Conservation (phyloP, 2,113 vertebrate genomes). For the Amphiprion percula region DNA sequence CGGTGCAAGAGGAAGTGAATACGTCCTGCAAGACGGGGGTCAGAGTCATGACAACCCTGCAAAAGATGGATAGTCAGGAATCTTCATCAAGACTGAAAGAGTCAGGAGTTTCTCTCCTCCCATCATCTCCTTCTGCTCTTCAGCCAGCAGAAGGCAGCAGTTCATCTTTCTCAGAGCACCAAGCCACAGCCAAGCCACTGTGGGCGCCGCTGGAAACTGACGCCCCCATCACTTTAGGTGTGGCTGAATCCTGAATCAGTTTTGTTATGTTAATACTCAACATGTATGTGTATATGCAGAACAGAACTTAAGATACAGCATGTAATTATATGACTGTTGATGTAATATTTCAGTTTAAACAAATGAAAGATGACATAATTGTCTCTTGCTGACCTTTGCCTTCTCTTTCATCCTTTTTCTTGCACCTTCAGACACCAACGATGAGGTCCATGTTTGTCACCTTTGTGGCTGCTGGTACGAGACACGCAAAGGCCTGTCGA, state of each 20-base stretch:
- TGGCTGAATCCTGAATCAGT: constrained; percentile 59
- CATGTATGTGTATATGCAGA: neutral
- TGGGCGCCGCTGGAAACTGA: constrained; percentile 90
- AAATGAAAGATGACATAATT: neutral
- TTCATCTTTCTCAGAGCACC: constrained; percentile 49
- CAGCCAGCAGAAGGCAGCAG: constrained; percentile 42
- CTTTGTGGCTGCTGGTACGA: constrained; percentile 94
- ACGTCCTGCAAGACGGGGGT: constrained; percentile 10
- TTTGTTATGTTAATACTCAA: neutral
- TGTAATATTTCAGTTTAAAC: neutral
- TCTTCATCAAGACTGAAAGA: constrained; percentile 50
- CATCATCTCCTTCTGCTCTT: constrained; percentile 45
- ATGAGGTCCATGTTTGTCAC: constrained; percentile 89
- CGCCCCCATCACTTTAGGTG: constrained; percentile 92
- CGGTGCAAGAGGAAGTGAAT: constrained; percentile 27
- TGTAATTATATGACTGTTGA: neutral
- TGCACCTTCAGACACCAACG: constrained; percentile 84
- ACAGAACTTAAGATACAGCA: neutral
- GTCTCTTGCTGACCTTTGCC: neutral
- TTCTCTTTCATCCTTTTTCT: neutral
- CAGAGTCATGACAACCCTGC: constrained; percentile 8
- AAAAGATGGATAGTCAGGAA: constrained; percentile 45
- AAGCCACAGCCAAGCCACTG: constrained; percentile 76
- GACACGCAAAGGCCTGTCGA: constrained; percentile 90
- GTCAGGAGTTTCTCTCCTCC: constrained; percentile 19